Evolutionary conservation across 2,888 invertebrate genomes (phyloP).

Genomic region (Cordilura impudica): DNA sequence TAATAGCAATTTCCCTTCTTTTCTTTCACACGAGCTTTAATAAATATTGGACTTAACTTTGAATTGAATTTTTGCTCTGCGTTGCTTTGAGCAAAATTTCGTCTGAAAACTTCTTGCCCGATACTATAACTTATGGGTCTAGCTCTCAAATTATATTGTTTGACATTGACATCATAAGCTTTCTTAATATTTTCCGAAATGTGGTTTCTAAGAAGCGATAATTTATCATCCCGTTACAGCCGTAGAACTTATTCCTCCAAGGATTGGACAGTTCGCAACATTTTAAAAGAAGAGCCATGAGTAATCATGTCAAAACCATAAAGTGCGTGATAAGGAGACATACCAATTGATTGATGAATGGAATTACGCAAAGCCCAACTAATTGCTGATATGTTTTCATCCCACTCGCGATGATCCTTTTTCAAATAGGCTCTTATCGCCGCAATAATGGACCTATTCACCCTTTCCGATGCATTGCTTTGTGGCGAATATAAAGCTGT

Average conservation of each 20-base stretch:
- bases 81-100: neutral
- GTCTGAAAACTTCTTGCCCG: neutral
- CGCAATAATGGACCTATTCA: no score
- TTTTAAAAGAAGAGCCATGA: no score
- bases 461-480: no score
- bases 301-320: no score
- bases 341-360: constrained; percentile 9
- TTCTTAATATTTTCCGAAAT: neutral
- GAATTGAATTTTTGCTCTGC: neutral
- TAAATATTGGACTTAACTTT: neutral
- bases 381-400: constrained; percentile 22
- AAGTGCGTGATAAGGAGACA: no score
- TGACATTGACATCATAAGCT: neutral
- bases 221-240: neutral
- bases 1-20: neutral
- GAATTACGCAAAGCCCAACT: no score
- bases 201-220: neutral
- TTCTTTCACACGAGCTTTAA: neutral
- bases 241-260: neutral
- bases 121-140: neutral
- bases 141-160: neutral
- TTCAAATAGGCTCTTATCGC: no score
- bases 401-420: constrained; percentile 51
- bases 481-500: no score
- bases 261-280: neutral